Evolutionary conservation across 2,888 invertebrate genomes (phyloP), one percentile per base, ranked within the genome.

Genomic region (Eustalomyia histrio): DNA sequence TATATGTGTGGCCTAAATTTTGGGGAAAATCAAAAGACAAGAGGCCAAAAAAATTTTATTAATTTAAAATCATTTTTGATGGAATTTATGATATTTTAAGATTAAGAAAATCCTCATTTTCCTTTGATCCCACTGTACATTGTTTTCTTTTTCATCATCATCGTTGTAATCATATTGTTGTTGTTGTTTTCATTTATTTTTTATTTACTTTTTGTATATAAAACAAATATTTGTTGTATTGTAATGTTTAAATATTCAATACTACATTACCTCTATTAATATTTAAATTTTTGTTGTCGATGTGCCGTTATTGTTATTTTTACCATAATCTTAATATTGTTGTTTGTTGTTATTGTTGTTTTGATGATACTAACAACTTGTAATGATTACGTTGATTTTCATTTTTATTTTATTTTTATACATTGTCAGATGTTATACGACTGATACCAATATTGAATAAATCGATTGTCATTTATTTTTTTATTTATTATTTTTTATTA

Each of bases 381-480:
- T 21, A 53, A 75, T 55, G 67, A 68, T 67, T 68, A 68, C 47
- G 50, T 73, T 47, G n/a, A 39, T 21, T 65, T 57, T n/a, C n/a
- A n/a, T n/a, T n/a, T 57, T 57, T 1, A 57, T 57, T 57, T 57
- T 65, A 39, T 6, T 17, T 57, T 64, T 50, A 47, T 33, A 73
- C 65, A 58, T 33, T 50, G 17, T 58, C n/a, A 35, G 65, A 74
- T 58, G 50, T 65, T 24, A 58, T 58, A 24, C 33, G 4, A 18
- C 52, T 24, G 57, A 58, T 55, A 53, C 17, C 58, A 60, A 47
- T 47, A 47, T 47, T 47, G 43, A 7, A n/a, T 47, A n/a, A 47
- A 47, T 47, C 43, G 43, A n/a, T 47, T 47, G 43, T 47, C 14
- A 4, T 47, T n/a, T 39, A 2, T 47, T n/a, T n/a, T 47, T n/a